These are phyloP conservation scores for Pseudorhombus dupliciocellatus DNA, from an alignment of 2,113 vertebrate species.

Conservation along the genomic window DNA sequence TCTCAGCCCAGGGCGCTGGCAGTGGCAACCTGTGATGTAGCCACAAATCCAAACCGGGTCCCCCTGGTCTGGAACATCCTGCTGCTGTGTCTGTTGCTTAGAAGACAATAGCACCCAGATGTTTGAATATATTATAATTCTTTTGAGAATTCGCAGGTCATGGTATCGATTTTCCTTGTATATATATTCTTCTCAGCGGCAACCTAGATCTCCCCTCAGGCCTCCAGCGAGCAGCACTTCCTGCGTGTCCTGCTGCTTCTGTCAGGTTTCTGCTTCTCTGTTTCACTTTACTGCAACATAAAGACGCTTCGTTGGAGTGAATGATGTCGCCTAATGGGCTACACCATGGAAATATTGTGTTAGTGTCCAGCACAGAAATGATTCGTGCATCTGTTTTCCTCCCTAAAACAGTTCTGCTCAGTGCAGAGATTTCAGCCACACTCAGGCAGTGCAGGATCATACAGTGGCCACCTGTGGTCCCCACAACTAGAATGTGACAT, in stretches of 20 bases:
- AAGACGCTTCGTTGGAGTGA: conserved; percentile 12
- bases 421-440: neutral
- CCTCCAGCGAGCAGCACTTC: conserved; percentile 24
- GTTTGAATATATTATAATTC: conserved; percentile 57
- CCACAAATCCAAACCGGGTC: conserved; percentile 63
- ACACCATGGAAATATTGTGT: conserved; percentile 9
- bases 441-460: neutral
- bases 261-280: conserved; percentile 14
- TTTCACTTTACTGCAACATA: conserved; percentile 16
- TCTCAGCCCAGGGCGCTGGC: conserved; percentile 65
- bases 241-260: conserved; percentile 17
- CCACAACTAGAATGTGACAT: neutral
- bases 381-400: conserved; percentile 2
- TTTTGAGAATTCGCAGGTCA: conserved; percentile 48
- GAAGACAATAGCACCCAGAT: conserved; percentile 73
- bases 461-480: neutral
- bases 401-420: neutral
- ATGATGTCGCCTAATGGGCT: neutral
- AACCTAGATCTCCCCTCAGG: conserved; percentile 23
- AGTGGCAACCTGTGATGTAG: conserved; percentile 59
- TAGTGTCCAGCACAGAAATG: neutral
- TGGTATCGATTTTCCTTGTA: conserved; percentile 45
- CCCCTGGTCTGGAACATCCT: conserved; percentile 61
- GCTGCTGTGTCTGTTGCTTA: conserved; percentile 56
- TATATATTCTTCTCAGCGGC: conserved; percentile 40